Conservation (phyloP, 2,888 invertebrate species). For the Phania funesta region DNA sequence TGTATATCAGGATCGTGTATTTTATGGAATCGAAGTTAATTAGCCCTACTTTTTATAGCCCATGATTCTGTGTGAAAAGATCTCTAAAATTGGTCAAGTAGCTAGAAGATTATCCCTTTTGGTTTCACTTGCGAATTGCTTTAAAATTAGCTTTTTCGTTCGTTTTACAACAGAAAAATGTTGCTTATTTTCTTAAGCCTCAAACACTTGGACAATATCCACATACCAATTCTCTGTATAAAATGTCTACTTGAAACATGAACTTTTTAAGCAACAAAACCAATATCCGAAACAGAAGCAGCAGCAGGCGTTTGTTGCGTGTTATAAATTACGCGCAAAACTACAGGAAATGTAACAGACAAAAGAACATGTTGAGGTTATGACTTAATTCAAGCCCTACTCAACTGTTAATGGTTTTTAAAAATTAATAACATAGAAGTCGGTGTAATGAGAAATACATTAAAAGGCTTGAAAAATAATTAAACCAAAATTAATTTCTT, state of each 20-base stretch:
- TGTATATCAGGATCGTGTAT: too few species aligned
- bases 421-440: neutral
- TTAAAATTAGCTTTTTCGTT: too few species aligned
- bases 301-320: constrained; percentile 50
- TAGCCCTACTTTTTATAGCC: too few species aligned
- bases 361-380: constrained; percentile 49
- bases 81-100: too few species aligned
- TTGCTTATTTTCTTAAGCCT: neutral
- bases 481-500: too few species aligned
- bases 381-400: neutral
- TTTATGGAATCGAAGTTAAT: too few species aligned
- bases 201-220: neutral
- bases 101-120: too few species aligned
- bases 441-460: neutral
- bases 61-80: too few species aligned
- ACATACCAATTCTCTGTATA: neutral
- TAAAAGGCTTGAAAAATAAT: too few species aligned
- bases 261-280: neutral
- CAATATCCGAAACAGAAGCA: constrained; percentile 25
- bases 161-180: too few species aligned
- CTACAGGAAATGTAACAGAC: constrained; percentile 22
- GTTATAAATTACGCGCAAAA: constrained; percentile 53
- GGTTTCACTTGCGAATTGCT: too few species aligned
- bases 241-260: neutral
- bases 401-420: constrained; percentile 5